Base-by-base conservation (phyloP, 2,113 vertebrate genomes). In the Halichoeres trimaculatus region DNA sequence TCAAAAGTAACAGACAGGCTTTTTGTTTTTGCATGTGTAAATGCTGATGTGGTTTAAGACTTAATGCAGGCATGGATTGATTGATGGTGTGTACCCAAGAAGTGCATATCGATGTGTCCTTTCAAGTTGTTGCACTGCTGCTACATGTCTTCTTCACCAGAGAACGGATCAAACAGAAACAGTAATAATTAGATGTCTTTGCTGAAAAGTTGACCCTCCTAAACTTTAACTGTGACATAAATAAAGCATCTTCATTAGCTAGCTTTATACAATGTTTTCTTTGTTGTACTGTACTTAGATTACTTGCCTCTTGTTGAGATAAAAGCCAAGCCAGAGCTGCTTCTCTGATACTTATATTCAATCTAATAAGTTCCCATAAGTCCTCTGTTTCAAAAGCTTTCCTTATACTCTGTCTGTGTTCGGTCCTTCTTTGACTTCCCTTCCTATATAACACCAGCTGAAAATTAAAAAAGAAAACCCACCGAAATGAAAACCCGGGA, bases 1-100 rank as follows among this genome's bases (percentile, higher is more conserved):
- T 41, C 59, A 77, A 65, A 61, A 74, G 47, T 55, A 70, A 40
- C 72, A 84, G 47, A 65, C 53, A 57, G 72, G 57, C 58, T 22
- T 80, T 88, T 86, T 86, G 80, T 89, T 76, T 84, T 80, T 80
- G 70, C 72, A 34, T 81, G 74, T 77, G 58, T 64, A 70, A 67
- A 78, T 62, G 63, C 51, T 55, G 69, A 69, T 70, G 45, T n/a
- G 20, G 14, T 10, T 47, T 13, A 1, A 10, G 13, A 51, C 50
- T 38, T 62, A 50, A 66, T 4, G 45, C 14, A 30, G 43, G 52
- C 34, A 35, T 30, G 48, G 60, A 77, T 41, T 69, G 40, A 71
- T 68, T 35, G 20, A 10, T 1, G 4, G 3, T 48, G 22, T 23
- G 35, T 35, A 11, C 22, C 22, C 5, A 3, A 24, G 45, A 22